Conservation (phyloP, 2,797 vertebrate genomes). For the Sebastes kiyomatsui region DNA sequence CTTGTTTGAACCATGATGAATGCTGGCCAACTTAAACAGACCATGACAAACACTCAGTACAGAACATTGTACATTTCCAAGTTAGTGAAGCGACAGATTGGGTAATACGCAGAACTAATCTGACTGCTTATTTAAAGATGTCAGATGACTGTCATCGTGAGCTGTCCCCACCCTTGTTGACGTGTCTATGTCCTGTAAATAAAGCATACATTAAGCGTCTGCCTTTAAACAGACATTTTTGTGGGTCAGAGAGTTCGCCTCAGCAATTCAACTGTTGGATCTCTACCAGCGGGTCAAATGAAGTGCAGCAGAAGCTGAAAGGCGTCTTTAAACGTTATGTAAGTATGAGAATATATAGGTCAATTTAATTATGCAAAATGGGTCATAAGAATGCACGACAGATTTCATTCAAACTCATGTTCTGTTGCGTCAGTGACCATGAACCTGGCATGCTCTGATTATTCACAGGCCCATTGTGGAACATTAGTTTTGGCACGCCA, state of each 20-base stretch:
- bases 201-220: background rate
- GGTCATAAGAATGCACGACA: background rate
- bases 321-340: background rate
- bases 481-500: background rate
- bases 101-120: background rate
- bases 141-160: background rate
- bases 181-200: background rate
- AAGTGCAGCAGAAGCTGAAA: background rate
- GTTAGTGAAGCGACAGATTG: background rate
- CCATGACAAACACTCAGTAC: background rate
- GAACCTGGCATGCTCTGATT: background rate
- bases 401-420: background rate
- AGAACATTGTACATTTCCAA: background rate
- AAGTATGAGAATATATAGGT: background rate
- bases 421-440: conserved; percentile 2
- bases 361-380: background rate
- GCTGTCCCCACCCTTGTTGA: background rate
- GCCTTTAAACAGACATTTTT: background rate
- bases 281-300: background rate
- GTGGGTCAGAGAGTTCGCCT: background rate
- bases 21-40: conserved; percentile 10
- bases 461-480: background rate
- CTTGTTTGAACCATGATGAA: background rate
- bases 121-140: background rate
- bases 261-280: background rate